Base-by-base conservation (phyloP, 2,797 vertebrate species). In the Coregonus ussuriensis region DNA sequence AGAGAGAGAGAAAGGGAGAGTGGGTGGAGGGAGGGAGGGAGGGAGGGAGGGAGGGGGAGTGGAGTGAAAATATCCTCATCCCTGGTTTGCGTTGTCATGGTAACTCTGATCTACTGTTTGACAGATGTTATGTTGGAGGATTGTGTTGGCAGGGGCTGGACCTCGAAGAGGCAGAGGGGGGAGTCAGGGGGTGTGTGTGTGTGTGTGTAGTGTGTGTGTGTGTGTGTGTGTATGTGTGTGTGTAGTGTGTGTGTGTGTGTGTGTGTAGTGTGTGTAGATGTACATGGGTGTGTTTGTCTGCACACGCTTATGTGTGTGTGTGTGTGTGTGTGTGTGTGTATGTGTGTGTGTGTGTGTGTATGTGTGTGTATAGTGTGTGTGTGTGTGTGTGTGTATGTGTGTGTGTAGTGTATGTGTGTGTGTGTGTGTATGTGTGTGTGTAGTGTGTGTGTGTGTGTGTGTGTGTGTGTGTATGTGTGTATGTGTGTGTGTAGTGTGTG, bases 101-200 rank as follows among this genome's bases (percentile, higher is more conserved):
- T 47, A 89, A 91, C 86, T 0, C 6, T 31, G 69, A 4, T 66
- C 84, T 75, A 83, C 76, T 78, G 80, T 84, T 88, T 89, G 87
- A 93, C 88, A 88, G 88, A 88, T 89, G 86, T 86, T 88, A 72
- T 86, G 87, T 63, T 47, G 76, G 72, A 73, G 75, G 78, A 78
- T 65, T 77, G 79, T 85, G 83, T 67, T 0, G 2, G 14, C 0
- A 16, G 78, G 65, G 52, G 1, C 6, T 71, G 35, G 69, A 52
- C 7, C 21, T 51, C 4, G 13, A 6, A 72, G 3, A 5, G 71
- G 4, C 21, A 53, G 21, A 13, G 14, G 25, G 4, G 47, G 25
- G 47, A 14, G 37, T n/a, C 3, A 2, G 0, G 71, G 13, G 4
- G 47, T 14, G 51, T 18, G 41, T 18, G 41, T 3, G 6, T 21